Evolutionary conservation across 1,140 invertebrate genomes (phyloP).

Genomic region (Eurosta solidaginis): DNA sequence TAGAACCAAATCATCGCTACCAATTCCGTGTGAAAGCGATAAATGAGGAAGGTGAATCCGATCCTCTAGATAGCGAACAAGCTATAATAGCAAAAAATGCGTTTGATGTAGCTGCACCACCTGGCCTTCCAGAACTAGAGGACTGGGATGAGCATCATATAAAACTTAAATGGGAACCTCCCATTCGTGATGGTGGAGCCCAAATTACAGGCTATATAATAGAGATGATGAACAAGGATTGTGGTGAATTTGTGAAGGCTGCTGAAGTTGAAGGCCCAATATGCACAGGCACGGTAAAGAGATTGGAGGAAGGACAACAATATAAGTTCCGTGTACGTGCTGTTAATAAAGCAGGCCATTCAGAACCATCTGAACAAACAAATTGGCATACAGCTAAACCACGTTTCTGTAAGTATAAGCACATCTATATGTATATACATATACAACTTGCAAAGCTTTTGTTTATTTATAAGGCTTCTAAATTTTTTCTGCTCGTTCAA

Average conservation of each 20-base stretch:
- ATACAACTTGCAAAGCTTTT: neutral
- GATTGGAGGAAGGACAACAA: conserved; percentile 90
- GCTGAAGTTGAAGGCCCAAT: conserved; percentile 78
- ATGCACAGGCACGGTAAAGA: conserved; percentile 82
- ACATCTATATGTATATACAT: neutral
- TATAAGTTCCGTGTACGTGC: conserved; percentile 95
- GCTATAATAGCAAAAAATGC: conserved; percentile 94
- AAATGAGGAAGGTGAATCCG: conserved; percentile 95
- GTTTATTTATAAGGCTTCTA: no score
- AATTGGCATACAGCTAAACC: conserved; percentile 95
- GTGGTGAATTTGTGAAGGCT: conserved; percentile 69
- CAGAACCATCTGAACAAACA: conserved; percentile 93
- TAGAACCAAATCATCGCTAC: conserved; percentile 91
- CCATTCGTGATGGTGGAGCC: conserved; percentile 92
- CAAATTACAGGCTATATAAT: conserved; percentile 95
- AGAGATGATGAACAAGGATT: conserved; percentile 66
- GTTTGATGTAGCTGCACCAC: conserved; percentile 86
- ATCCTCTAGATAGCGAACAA: conserved; percentile 86
- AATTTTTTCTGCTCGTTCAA: no score
- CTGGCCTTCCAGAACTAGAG: conserved; percentile 89
- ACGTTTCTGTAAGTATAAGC: conserved; percentile 81
- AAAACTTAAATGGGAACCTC: conserved; percentile 94
- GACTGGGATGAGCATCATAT: conserved; percentile 93
- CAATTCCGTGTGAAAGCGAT: conserved; percentile 93
- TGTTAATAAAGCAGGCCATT: conserved; percentile 93